phyloP scores from a whole-genome alignment of 1,140 invertebrate species.

The Zaprionus taronus region DNA sequence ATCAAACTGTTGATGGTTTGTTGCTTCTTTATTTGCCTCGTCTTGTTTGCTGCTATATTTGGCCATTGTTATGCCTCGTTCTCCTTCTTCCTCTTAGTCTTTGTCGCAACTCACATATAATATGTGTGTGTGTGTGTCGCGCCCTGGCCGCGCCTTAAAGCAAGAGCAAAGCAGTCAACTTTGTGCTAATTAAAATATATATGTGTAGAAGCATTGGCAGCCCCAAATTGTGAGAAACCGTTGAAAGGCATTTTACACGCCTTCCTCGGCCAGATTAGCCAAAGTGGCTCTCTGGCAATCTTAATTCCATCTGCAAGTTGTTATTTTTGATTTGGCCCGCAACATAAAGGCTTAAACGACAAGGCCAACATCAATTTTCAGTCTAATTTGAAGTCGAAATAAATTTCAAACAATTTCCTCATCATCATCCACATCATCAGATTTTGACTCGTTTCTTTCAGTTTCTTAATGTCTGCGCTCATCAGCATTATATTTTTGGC shows the following conservation, averaged over 20 bases:
- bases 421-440: not conserved
- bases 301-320: slow-evolving; percentile 46
- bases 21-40: slow-evolving; percentile 78
- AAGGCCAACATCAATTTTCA: slow-evolving; percentile 5
- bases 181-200: slow-evolving; percentile 49
- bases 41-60: slow-evolving; percentile 71
- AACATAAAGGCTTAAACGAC: slow-evolving; percentile 13
- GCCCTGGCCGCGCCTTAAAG: slow-evolving; percentile 65
- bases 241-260: slow-evolving; percentile 45
- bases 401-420: not conserved
- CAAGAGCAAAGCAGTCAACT: not conserved
- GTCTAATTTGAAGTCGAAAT: not conserved
- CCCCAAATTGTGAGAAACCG: slow-evolving; percentile 39
- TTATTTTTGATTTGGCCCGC: slow-evolving; percentile 30
- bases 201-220: slow-evolving; percentile 35
- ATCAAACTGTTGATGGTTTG: slow-evolving; percentile 82
- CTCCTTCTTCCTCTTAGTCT: slow-evolving; percentile 16
- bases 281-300: slow-evolving; percentile 41
- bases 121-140: slow-evolving; percentile 6
- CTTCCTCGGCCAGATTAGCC: slow-evolving; percentile 29
- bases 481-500: slow-evolving; percentile 38
- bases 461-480: slow-evolving; percentile 25
- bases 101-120: slow-evolving; percentile 31
- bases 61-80: slow-evolving; percentile 73
- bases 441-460: not conserved